Conservation (phyloP, 2,113 vertebrate genomes). For the Ramphastos sulfuratus region DNA sequence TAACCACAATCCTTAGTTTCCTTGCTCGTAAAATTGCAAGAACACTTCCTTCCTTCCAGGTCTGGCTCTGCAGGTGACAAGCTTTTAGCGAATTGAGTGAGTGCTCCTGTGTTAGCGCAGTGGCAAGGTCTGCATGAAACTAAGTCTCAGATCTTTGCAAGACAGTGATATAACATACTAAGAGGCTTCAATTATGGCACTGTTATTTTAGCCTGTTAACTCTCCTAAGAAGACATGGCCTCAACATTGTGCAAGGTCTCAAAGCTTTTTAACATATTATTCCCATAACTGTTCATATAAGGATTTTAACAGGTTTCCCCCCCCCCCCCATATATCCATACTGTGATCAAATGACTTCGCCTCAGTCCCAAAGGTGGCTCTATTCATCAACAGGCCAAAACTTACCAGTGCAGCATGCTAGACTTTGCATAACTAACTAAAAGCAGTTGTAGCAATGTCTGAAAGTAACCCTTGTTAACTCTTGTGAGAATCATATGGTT, state of each 20-base stretch:
- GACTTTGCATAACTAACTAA: background rate
- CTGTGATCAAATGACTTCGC: background rate
- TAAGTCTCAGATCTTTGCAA: background rate
- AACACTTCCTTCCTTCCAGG: background rate
- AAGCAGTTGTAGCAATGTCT: background rate
- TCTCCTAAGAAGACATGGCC: background rate
- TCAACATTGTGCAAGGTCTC: background rate
- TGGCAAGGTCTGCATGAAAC: fast-evolving
- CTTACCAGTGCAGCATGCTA: background rate
- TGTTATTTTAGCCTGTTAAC: background rate
- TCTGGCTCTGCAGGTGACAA: background rate
- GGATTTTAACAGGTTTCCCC: background rate
- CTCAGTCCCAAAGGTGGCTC: background rate
- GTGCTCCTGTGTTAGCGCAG: background rate
- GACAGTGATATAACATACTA: background rate
- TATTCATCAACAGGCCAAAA: background rate
- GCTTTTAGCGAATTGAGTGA: background rate
- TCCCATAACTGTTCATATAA: background rate
- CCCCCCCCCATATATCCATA: background rate
- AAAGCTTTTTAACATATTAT: background rate
- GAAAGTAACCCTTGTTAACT: background rate
- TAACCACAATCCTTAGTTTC: background rate
- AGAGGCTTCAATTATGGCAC: background rate
- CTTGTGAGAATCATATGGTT: background rate
- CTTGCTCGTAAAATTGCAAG: background rate